Conservation (phyloP, 2,797 vertebrate genomes). For the Syndactyla subalaris region DNA sequence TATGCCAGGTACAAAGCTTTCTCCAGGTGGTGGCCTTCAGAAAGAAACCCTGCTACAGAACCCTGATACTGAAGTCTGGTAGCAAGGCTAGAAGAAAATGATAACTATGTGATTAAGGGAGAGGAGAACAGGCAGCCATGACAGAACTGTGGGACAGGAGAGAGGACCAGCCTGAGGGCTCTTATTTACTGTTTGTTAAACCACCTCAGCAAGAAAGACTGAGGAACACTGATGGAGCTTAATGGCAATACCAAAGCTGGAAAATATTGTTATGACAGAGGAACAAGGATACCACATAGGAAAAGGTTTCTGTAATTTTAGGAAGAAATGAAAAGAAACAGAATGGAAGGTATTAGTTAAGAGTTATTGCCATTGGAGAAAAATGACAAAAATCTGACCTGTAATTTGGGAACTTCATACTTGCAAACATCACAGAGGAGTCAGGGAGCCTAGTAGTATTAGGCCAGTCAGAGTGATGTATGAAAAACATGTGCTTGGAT, state of each 20-base stretch:
- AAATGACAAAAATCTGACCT: neutral
- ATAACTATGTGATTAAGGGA: neutral
- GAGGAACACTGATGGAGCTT: neutral
- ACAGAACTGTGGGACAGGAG: neutral
- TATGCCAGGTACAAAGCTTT: neutral
- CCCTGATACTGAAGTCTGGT: neutral
- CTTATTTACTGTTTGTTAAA: neutral
- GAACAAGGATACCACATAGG: neutral
- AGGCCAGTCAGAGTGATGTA: neutral
- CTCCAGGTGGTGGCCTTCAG: neutral
- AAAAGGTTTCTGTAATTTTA: neutral
- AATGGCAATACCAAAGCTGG: neutral
- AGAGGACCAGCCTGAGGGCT: neutral
- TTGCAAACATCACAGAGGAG: neutral
- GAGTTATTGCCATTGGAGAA: neutral
- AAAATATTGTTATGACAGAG: fast-evolving
- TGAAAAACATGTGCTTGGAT: neutral
- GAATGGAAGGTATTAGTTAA: neutral
- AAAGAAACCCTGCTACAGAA: neutral
- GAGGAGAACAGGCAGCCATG: neutral
- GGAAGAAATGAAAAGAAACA: neutral
- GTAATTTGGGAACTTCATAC: neutral
- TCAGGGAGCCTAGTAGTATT: neutral
- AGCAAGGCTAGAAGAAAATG: neutral
- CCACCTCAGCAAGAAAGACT: neutral